Base-by-base conservation (phyloP, 2,888 invertebrate species). In the Plebejus argus region DNA sequence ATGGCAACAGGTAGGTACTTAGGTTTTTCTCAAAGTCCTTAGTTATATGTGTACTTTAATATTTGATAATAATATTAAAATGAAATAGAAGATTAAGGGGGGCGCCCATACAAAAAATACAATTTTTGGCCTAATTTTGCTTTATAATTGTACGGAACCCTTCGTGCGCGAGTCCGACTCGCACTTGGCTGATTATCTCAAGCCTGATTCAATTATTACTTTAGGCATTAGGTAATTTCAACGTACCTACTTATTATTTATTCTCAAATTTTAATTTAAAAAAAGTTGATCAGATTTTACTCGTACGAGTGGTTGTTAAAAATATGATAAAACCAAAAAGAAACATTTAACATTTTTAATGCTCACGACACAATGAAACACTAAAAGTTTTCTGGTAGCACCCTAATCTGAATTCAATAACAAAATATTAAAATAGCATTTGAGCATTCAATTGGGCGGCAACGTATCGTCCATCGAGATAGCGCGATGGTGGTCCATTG, bases 371-470 rank as follows among this genome's bases (percentile, higher is more conserved):
- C 66, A 66, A 66, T 66, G 28, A 66, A 66, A 18, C 15, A 15
- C 15, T 66, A 33, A 66, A 66, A 66, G 6, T 58, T 66, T 33
- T 49, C 56, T 28, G 78, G 78, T 79, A 77, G 70, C 66, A 80
- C 78, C 81, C 81, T 78, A 81, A 82, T 82, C 78, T 80, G 79
- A 81, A 82, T 82, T 82, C 81, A 81, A 82, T 82, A 81, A 81
- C 79, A 82, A 90, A 89, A 88, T 91, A 93, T 93, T 92, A 91
- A 89, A 91, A 89, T 90, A 90, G 87, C 88, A 86, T 92, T 93
- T 93, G 91, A 93, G 92, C 86, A 92, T 89, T 93, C 93, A 93
- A 94, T 93, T 93, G 92, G 90, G 93, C 92, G 92, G 89, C 86
- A 90, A 90, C 87, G 89, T 91, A 92, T 91, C 90, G 92, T 88